Percentiles rank a stretch among this genome's conserved stretches.
Evolutionary conservation across 2,888 invertebrate species (phyloP).

Genomic region (Cerastis rubricosa): DNA sequence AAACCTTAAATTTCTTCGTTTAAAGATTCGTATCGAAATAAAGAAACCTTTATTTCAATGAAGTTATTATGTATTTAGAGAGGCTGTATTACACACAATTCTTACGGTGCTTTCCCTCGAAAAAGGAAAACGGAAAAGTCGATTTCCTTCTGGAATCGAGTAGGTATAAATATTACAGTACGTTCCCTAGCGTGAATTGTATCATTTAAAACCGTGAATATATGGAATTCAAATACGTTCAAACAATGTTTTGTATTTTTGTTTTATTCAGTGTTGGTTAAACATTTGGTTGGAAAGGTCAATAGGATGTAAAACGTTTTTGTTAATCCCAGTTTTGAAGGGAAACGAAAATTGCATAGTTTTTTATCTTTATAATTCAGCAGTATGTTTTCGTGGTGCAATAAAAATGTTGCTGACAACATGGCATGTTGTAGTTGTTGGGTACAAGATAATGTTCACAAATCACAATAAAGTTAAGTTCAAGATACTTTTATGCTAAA

Average conservation of each 20-base stretch:
- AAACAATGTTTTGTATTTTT: conserved; percentile 32
- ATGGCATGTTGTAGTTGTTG: too few relatives aligned
- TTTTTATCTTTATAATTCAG: background rate
- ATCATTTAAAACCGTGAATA: conserved; percentile 48
- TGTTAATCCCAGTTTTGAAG: background rate
- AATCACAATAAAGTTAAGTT: background rate
- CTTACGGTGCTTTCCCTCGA: conserved; percentile 32
- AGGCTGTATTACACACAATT: conserved; percentile 36
- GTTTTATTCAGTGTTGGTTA: conserved; percentile 36
- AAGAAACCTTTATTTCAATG: conserved; percentile 43
- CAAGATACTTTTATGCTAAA: background rate
- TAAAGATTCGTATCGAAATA: conserved; percentile 27
- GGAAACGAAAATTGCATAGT: background rate
- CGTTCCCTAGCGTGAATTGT: conserved; percentile 32
- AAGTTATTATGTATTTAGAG: conserved; percentile 45
- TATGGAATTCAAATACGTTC: conserved; percentile 41
- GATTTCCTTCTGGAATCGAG: conserved; percentile 55
- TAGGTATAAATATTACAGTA: conserved; percentile 55
- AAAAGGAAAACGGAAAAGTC: conserved; percentile 52
- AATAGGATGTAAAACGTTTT: background rate
- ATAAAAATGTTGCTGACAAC: background rate
- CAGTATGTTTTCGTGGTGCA: background rate
- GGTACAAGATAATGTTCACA: background rate
- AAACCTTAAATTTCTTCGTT: background rate
- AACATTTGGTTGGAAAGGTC: conserved; percentile 28